Base-by-base conservation (phyloP, 2,113 vertebrate species). In the Girardinichthys multiradiatus region DNA sequence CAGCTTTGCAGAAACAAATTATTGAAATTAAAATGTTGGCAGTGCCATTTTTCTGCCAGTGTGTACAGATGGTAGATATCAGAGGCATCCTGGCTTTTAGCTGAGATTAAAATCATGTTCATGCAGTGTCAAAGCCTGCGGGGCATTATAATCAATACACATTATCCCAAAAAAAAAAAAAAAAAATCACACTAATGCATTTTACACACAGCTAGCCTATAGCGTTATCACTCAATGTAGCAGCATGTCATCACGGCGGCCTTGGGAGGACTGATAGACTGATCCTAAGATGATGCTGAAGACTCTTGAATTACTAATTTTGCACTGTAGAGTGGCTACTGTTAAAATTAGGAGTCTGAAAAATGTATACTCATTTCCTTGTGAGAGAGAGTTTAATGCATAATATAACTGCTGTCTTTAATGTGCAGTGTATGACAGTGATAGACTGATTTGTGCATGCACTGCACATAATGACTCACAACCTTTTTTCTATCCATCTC, bases 21-120 rank as follows among this genome's bases (percentile, higher is more conserved):
- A 90, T 86, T 76, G n/a, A 85, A 81, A 89, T 86, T 77, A 86
- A 81, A 89, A 84, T 82, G 76, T 77, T 62, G 71, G 65, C 68
- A 45, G 65, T 48, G 42, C 24, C 31, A 62, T n/a, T 59, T 29
- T 28, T 15, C 19, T 62, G 35, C 58, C n/a, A n/a, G 72, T 78
- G 71, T 74, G 45, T 63, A 76, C 73, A 13, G 72, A 82, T 83
- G 76, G 84, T 57, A 80, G 87, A 86, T 80, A 84, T 86, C 72
- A 74, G 60, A 81, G 51, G 64, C 72, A 30, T 64, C 54, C 64
- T 31, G 51, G 68, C 73, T 74, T 81, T 84, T 64, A 85, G 82
- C 77, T 9, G 37, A 39, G 51, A 83, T 82, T 76, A 86, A 79
- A 88, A 79, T 75, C 70, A 35, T 76, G 82, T 71, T 88, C 79